Evolutionary conservation across 2,888 invertebrate genomes (phyloP), one percentile per base, ranked within the genome.

Genomic region (Sericinus montela): DNA sequence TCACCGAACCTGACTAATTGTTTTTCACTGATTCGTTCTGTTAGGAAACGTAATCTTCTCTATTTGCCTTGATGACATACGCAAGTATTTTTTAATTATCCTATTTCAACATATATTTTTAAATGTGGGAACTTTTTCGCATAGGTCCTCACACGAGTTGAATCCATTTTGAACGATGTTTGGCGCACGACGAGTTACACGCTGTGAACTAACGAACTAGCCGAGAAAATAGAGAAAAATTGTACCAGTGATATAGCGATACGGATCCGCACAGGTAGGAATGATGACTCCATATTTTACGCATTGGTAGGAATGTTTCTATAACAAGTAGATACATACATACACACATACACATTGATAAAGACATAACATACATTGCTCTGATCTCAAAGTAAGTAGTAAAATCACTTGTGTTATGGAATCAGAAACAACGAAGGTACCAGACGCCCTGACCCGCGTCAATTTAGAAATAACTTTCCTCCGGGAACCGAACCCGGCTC

Each of bases 141-240:
- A n/a, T 15, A 38, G 25, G 10, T 7, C 7, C 29, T 49, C 40
- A 45, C 39, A 23, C 25, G 37, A 38, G 15, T 25, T 14, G 44
- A 44, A 40, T 39, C 44, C 35, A 23, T 45, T 45, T 44, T 45
- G 44, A 45, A 45, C 40, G 39, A 45, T 40, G 45, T 49, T 49
- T 45, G 48, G 40, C 37, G 48, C 48, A 43, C 48, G 50, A 44
- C 36, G 51, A 56, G 55, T 59, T 52, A 63, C 60, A 58, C 53
- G 53, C 57, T 60, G 57, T 57, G 62, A 60, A 59, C 73, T 75
- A 75, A 75, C 74, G 73, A 75, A 72, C 62, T 61, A 51, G 42
- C 46, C 34, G 50, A 48, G 56, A 57, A 62, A 59, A 62, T 56
- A 58, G 56, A 56, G 47, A 55, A 55, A 46, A 44, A 50, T 37